Evolutionary conservation across 2,113 vertebrate genomes (phyloP), one percentile per base, ranked within the genome.

Genomic region (Andinoacara biseriatus): DNA sequence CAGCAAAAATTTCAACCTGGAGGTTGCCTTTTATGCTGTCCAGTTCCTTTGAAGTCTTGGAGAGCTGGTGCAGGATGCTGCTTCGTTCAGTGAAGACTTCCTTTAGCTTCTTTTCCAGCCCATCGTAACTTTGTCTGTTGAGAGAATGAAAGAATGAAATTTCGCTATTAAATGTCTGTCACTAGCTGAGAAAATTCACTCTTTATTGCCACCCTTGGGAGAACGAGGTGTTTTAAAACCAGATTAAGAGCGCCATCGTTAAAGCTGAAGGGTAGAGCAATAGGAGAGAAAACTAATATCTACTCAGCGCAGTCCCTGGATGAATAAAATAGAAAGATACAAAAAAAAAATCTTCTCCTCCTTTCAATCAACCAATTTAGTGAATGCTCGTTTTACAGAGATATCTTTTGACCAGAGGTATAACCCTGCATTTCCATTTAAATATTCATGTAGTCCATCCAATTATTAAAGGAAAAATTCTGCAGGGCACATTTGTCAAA

Each of bases 21-120:
- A 99, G 96, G 85, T 97, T 97, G 69, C 95, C 95, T 96, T 99
- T 99, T 92, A 98, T 97, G 90, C 96, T 97, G 79, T 98, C 96
- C 86, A 98, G 95, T 87, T 98, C 97, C 92, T 96, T 97, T 74
- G 97, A 97, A 60, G 97, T 97, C 94, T 97, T 99, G n/a, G 97
- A 97, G 81, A 99, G 96, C 57, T 98, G 97, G 67, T 93, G 96
- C 83, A 99, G 96, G 80, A 98, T 97, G 87, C 92, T 97, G 91
- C 96, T 98, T 86, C 98, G 94, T 86, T 99, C 97, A 86, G 95
- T 97, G 93, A 99, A 99, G 76, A 98, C 96, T 93, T 98, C 96
- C 90, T 97, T 99, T 79, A 99, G 96, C 86, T 97, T 97, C 90
- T 95, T 97, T 93, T 98, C 97, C 94, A 99, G 95, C 56, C 96